A percentile compares a stretch with the other conserved stretches of the same genome.
Conservation (phyloP, 2,113 vertebrate genomes). For the Cathartes aura region DNA sequence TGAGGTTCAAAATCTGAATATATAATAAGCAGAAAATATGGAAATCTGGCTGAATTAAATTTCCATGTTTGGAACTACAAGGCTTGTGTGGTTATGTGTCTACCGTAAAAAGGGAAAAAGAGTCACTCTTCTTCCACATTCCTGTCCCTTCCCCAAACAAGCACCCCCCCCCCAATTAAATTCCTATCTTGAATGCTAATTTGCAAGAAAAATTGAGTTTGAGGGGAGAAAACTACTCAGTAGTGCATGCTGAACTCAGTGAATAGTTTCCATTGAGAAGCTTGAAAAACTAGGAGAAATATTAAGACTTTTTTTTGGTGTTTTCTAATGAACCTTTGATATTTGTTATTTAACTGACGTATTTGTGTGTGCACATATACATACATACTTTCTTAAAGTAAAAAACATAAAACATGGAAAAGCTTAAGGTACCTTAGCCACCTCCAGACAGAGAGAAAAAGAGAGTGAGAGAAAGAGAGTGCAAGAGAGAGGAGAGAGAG, state of each 20-base stretch:
- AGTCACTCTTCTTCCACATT: conserved; percentile 1
- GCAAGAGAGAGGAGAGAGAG: background rate
- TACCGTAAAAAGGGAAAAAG: conserved; percentile 17
- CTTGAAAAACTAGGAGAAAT: background rate
- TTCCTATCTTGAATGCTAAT: background rate
- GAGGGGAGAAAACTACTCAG: background rate
- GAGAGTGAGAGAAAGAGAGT: background rate
- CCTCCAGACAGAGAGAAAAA: background rate
- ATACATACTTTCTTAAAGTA: background rate
- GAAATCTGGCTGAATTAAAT: conserved; percentile 19
- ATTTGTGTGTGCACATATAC: background rate
- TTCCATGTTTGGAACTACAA: conserved; percentile 56
- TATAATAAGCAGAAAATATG: background rate
- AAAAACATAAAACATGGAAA: background rate
- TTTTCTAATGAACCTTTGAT: background rate
- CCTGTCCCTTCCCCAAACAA: background rate
- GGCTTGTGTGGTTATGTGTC: background rate
- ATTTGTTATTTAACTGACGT: background rate
- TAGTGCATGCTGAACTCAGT: background rate
- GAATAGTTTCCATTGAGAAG: background rate
- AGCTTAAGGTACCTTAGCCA: background rate
- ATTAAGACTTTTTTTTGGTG: background rate
- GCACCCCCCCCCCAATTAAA: background rate
- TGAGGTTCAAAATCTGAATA: conserved; percentile 31
- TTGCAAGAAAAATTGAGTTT: background rate